Evolutionary conservation across 1,140 invertebrate species (phyloP), one percentile per base, ranked within the genome.

Genomic region (Physella acuta): DNA sequence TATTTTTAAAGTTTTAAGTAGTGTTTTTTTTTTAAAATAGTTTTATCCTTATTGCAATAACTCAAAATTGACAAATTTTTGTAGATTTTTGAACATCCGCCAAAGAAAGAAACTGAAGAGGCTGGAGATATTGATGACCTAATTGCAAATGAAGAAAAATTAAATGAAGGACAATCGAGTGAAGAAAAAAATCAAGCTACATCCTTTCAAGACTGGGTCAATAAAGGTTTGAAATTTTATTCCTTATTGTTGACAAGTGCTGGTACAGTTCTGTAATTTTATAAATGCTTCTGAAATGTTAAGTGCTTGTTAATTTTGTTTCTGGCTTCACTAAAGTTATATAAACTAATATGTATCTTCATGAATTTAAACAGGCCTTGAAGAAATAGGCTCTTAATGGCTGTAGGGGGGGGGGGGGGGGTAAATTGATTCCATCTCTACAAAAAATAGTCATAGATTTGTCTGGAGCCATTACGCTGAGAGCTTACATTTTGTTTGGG

Each of bases 141-240:
- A 58, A 17, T 5, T 30, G 5, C 8, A 2, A 14, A 31, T 16
- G 30, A 11, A 16, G 33, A 28, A 20, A 4, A 33, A 4, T 36
- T 11, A 37, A 33, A 16, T 16, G 14, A 16, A 2, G 31, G 14
- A 5, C 4, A 8, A 60, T 60, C 28, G 2, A 4, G 28, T 36
- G 3, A 31, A 61, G 37, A 11, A 3, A 34, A 61, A n/a, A 0
- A 11, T 3, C 34, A 26, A 39, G 20, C 34, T 61, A 24, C 39
- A n/a, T 20, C 33, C 4, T 61, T 61, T 26, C 59, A 61, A 14
- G 34, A 44, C 33, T 61, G 59, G 59, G 36, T 61, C 36, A 61
- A 44, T 26, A 4, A 44, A 61, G 59, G 59, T 61, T 55, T 55
- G 5, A 26, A 24, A n/a, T 5, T 55, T 55, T 11, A 55, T 16